These are phyloP conservation scores for Pseudobourletiella spinata DNA, from an alignment of 1,140 invertebrate genomes.

Conservation along the genomic window DNA sequence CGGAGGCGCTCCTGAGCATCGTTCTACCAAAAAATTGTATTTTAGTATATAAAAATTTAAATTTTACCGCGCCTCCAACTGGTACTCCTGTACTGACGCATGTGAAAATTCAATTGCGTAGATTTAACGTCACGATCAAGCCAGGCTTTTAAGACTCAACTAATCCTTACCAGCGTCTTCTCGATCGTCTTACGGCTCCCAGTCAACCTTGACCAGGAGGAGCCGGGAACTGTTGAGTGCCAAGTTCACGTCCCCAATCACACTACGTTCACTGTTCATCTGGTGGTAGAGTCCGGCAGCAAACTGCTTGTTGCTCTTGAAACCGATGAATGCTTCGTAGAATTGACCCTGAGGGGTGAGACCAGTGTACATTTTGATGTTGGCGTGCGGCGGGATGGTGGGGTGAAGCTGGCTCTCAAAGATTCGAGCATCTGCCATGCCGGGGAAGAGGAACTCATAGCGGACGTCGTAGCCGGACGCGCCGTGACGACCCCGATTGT, in stretches of 20 bases:
- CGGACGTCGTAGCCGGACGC: constrained; percentile 17
- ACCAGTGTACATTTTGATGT: constrained; percentile 23
- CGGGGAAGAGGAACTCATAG: constrained; percentile 17
- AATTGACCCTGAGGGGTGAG: constrained; percentile 8
- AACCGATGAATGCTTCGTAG: constrained; percentile 30
- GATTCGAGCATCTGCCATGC: constrained; percentile 24
- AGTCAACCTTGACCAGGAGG: constrained; percentile 28
- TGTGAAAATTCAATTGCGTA: not conserved
- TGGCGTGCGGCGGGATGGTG: constrained; percentile 13
- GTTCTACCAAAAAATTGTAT: constrained; percentile 2
- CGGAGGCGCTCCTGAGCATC: constrained; percentile 8
- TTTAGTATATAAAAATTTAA: constrained; percentile 3
- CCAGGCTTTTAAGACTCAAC: not conserved
- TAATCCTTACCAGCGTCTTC: constrained; percentile 19
- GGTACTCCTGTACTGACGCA: not conserved
- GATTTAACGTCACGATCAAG: no score
- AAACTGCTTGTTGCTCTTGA: constrained; percentile 26
- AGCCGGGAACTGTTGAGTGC: constrained; percentile 21
- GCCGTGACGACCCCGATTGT: not conserved
- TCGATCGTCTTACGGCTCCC: constrained; percentile 21
- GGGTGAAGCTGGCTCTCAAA: not conserved
- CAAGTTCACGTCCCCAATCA: constrained; percentile 24
- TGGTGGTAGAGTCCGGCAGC: constrained; percentile 23
- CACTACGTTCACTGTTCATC: not conserved
- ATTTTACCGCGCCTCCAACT: not conserved